Percentiles rank a stretch among this genome's conserved stretches.
phyloP scores from a whole-genome alignment of 2,888 invertebrate species.

The Lucinisca nassula region DNA sequence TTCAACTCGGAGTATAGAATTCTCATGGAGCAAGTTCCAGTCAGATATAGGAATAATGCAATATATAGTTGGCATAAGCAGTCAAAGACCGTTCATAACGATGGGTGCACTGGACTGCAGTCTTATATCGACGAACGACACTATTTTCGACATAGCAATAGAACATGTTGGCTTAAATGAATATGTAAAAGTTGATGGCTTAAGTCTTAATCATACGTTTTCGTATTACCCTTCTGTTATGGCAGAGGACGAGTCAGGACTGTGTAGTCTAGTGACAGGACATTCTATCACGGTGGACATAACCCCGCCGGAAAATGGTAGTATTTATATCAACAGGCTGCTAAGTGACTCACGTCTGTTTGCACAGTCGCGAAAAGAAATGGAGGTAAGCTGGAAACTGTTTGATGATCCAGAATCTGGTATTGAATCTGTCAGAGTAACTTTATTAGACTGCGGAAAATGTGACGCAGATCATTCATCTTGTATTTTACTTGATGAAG shows the following conservation, averaged over 20 bases:
- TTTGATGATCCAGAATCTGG: conserved; percentile 63
- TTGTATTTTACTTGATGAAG: conserved; percentile 45
- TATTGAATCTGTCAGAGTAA: conserved; percentile 26
- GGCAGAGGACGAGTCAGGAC: conserved; percentile 70
- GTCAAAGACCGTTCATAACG: conserved; percentile 32
- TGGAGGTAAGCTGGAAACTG: conserved; percentile 48
- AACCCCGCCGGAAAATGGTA: conserved; percentile 64
- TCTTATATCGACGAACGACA: conserved; percentile 28
- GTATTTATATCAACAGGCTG: conserved; percentile 48
- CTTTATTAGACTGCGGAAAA: conserved; percentile 23
- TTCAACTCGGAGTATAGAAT: conserved; percentile 45
- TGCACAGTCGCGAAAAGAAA: conserved; percentile 34
- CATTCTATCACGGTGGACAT: conserved; percentile 66
- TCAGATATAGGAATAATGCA: conserved; percentile 72
- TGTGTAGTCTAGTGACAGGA: conserved; percentile 61
- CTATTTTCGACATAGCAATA: conserved; percentile 54
- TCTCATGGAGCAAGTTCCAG: conserved; percentile 71
- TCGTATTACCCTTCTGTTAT: conserved; percentile 69
- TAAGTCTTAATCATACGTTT: conserved; percentile 59
- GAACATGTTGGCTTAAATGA: conserved; percentile 62
- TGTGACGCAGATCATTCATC: background rate
- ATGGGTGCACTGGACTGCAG: conserved; percentile 58
- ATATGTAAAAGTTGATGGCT: conserved; percentile 39
- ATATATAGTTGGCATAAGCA: conserved; percentile 68
- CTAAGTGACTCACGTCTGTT: conserved; percentile 30